These are phyloP conservation scores for Ailurus styani DNA, from an alignment of 2,113 vertebrate genomes.

Conservation along the genomic window DNA sequence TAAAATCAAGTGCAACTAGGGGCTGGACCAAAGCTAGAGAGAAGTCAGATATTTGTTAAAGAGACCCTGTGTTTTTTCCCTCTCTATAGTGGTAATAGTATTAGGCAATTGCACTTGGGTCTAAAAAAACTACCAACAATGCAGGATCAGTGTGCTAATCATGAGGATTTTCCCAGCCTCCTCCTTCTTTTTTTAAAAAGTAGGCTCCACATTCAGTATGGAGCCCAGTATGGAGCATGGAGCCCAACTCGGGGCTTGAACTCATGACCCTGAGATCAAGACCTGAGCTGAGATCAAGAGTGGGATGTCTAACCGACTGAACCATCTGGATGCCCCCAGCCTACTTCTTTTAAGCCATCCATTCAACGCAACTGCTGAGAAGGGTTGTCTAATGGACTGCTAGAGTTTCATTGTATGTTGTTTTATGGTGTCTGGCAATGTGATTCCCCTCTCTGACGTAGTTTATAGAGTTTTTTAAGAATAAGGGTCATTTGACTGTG, in stretches of 20 bases:
- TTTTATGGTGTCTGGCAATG: conserved; percentile 41
- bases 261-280: neutral
- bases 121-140: neutral
- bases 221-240: neutral
- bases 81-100: neutral
- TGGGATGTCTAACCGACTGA: neutral
- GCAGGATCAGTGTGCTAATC: neutral
- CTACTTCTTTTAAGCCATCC: neutral
- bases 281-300: neutral
- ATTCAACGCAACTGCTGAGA: neutral
- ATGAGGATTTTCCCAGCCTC: neutral
- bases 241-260: neutral
- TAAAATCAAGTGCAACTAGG: neutral
- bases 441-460: neutral
- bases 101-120: neutral
- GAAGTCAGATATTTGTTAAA: neutral
- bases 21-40: neutral
- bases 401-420: conserved; percentile 37
- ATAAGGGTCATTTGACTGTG: neutral
- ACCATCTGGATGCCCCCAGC: neutral
- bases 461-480: conserved; percentile 21
- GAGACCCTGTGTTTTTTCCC: neutral
- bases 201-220: neutral
- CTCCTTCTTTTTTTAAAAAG: neutral
- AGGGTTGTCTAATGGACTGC: neutral